These are phyloP conservation scores for Periophthalmodon schlosseri DNA, from an alignment of 2,113 vertebrate species.

Conservation along the genomic window DNA sequence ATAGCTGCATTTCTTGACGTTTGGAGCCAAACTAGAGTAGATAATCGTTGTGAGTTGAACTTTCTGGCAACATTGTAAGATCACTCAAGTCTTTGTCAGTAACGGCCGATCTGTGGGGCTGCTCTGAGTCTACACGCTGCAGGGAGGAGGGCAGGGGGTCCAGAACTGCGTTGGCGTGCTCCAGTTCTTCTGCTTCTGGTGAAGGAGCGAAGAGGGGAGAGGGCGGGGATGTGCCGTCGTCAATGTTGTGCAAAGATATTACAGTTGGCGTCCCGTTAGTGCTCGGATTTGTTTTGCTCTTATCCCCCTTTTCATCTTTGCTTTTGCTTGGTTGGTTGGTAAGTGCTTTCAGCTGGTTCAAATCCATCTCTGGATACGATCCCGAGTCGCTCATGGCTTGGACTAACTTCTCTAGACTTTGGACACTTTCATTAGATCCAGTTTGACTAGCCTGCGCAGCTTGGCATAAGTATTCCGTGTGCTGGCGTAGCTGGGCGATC, in stretches of 20 bases:
- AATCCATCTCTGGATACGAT: slow-evolving; percentile 52
- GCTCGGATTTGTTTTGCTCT: slow-evolving; percentile 6
- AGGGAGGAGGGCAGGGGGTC: slow-evolving; percentile 6
- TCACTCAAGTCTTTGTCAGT: slow-evolving; percentile 22
- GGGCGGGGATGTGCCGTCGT: slow-evolving; percentile 41
- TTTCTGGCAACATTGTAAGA: slow-evolving; percentile 49
- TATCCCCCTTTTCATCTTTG: slow-evolving; percentile 3
- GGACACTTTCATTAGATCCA: not conserved
- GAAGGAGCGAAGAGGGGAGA: slow-evolving; percentile 62
- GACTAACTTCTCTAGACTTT: slow-evolving; percentile 52
- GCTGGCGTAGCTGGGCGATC: slow-evolving; percentile 67
- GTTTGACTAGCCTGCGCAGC: slow-evolving; percentile 30
- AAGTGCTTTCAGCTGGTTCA: slow-evolving; percentile 14
- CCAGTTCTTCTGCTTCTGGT: slow-evolving; percentile 25
- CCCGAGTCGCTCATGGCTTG: slow-evolving; percentile 65
- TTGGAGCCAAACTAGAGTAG: slow-evolving; percentile 14
- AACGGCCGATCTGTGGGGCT: not conserved
- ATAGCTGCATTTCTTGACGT: not conserved
- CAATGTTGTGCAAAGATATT: slow-evolving; percentile 10
- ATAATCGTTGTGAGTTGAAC: slow-evolving; percentile 34
- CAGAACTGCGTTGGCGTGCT: not conserved
- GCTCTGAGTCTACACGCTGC: not conserved
- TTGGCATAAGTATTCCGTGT: slow-evolving; percentile 64
- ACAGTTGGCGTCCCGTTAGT: not conserved
- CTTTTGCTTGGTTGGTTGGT: not conserved